These are phyloP conservation scores for Caranx ignobilis DNA, from an alignment of 2,113 vertebrate species.

Conservation along the genomic window DNA sequence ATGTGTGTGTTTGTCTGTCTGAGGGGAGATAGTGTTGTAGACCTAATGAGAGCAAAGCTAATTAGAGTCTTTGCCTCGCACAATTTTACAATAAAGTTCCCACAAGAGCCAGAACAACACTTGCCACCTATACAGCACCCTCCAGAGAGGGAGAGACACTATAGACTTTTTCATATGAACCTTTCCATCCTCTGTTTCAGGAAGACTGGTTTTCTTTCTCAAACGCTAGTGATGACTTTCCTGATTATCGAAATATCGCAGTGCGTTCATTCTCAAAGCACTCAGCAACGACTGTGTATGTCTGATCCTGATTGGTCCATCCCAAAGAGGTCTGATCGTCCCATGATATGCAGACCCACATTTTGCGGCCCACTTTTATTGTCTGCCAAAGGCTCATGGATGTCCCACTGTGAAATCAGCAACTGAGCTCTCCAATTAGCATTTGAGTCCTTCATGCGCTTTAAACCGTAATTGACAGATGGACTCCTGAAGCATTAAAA, in stretches of 20 bases:
- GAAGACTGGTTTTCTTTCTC: constrained; percentile 11
- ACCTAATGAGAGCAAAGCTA: constrained; percentile 78
- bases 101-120: constrained; percentile 54
- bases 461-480: neutral
- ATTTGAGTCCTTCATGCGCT: neutral
- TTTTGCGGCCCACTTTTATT: constrained; percentile 4
- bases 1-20: constrained; percentile 53
- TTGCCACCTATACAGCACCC: constrained; percentile 53
- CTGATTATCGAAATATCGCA: neutral
- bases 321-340: neutral
- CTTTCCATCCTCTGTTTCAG: constrained; percentile 28
- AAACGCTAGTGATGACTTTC: constrained; percentile 16
- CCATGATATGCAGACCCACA: constrained; percentile 17
- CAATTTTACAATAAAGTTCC: constrained; percentile 51
- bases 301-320: constrained; percentile 8
- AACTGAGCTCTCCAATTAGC: neutral
- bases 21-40: constrained; percentile 58
- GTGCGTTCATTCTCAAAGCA: constrained; percentile 1
- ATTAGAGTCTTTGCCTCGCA: constrained; percentile 71
- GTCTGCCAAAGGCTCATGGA: constrained; percentile 1
- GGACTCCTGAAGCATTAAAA: neutral
- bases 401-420: constrained; percentile 13
- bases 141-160: constrained; percentile 18
- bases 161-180: constrained; percentile 29
- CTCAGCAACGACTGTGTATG: neutral